phyloP scores from a whole-genome alignment of 2,888 invertebrate species.

The Bruchidius siliquastri region DNA sequence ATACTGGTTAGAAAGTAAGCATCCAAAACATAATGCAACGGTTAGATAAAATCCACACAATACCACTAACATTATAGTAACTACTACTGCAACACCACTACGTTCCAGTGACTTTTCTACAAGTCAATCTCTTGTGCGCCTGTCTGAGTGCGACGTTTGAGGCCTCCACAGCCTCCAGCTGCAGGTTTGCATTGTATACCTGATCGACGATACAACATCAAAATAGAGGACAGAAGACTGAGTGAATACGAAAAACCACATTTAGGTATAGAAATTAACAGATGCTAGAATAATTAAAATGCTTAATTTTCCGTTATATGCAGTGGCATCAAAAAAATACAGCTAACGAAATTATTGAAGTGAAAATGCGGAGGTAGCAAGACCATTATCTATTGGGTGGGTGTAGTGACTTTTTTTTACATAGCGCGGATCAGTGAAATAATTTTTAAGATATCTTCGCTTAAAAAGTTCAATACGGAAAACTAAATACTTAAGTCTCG shows the following conservation, averaged over 20 bases:
- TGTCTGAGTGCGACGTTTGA: constrained; percentile 33
- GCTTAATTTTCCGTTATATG: too few relatives aligned
- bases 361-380: too few relatives aligned
- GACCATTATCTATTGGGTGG: too few relatives aligned
- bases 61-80: constrained; percentile 1
- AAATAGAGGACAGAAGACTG: background rate
- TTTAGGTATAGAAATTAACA: constrained; percentile 6
- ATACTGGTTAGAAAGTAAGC: background rate
- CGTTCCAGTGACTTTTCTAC: constrained; percentile 24
- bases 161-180: constrained; percentile 34
- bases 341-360: too few relatives aligned
- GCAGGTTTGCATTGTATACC: constrained; percentile 32
- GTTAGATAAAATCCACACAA: background rate
- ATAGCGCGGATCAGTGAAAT: too few relatives aligned
- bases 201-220: constrained; percentile 17
- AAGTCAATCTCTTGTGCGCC: constrained; percentile 33
- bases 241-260: background rate
- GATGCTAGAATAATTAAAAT: constrained; percentile 6
- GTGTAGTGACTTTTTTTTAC: too few relatives aligned
- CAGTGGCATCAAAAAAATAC: too few relatives aligned
- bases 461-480: too few relatives aligned
- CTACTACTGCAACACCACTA: background rate
- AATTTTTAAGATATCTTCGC: too few relatives aligned
- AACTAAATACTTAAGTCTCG: too few relatives aligned
- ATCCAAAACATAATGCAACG: background rate